Percentiles rank a stretch among this genome's conserved stretches.
Evolutionary conservation across 92 coral and sea anemone species (phyloP).

Genomic region (Siderastrea radians): DNA sequence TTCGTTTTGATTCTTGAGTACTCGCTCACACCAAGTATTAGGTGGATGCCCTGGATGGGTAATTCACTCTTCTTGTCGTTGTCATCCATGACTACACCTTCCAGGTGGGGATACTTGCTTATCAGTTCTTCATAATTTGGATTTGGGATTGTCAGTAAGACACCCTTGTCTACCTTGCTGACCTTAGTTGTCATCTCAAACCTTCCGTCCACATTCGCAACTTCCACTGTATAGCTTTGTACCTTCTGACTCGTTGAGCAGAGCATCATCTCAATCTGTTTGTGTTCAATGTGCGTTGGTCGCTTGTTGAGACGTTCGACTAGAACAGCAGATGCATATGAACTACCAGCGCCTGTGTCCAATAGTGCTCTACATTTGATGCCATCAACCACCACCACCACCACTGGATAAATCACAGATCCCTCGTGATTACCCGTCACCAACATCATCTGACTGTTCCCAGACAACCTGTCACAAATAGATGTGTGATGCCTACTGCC

Average conservation of each 20-base stretch:
- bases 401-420: not conserved
- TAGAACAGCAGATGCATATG: not conserved
- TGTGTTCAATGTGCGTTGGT: not conserved
- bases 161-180: slow-evolving; percentile 41
- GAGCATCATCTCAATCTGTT: slow-evolving; percentile 2
- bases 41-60: slow-evolving; percentile 60
- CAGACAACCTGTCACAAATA: not conserved
- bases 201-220: slow-evolving; percentile 36
- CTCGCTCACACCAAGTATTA: slow-evolving; percentile 74
- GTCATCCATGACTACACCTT: slow-evolving; percentile 49
- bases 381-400: not conserved
- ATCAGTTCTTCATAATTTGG: slow-evolving; percentile 55
- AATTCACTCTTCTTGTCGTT: slow-evolving; percentile 42
- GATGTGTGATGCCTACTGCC: not conserved
- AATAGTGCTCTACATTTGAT: not conserved
- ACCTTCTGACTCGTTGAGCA: not conserved
- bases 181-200: slow-evolving; percentile 52
- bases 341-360: not conserved
- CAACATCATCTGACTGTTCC: not conserved
- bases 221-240: not conserved
- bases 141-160: slow-evolving; percentile 56
- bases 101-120: slow-evolving; percentile 41
- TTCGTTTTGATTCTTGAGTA: slow-evolving; percentile 73
- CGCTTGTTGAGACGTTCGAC: not conserved
- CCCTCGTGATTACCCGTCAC: not conserved